A percentile compares a stretch with the other conserved stretches of the same genome.
phyloP scores from a whole-genome alignment of 2,113 vertebrate genomes.

The Hippopotamus amphibius region DNA sequence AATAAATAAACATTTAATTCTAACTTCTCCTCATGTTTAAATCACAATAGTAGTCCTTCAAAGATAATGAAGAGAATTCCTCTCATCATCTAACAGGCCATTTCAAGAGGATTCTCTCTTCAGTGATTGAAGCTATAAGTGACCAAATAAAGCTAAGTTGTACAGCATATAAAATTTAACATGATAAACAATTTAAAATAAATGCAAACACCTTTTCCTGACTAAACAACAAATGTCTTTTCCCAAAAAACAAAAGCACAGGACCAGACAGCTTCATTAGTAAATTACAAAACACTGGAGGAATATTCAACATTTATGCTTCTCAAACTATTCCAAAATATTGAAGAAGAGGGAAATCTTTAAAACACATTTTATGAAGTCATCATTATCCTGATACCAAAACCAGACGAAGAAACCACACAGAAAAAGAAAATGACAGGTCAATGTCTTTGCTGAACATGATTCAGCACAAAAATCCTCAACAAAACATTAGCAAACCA shows the following conservation, averaged over 20 bases:
- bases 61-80: background rate
- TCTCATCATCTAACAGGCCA: background rate
- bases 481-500: background rate
- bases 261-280: background rate
- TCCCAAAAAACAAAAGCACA: background rate
- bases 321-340: background rate
- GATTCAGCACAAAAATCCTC: background rate
- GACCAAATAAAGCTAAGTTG: background rate
- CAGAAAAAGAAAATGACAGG: background rate
- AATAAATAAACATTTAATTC: slow-evolving; percentile 26
- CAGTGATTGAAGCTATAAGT: background rate
- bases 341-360: background rate
- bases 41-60: background rate
- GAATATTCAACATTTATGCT: background rate
- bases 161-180: background rate
- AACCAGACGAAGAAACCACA: background rate
- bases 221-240: background rate
- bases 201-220: background rate
- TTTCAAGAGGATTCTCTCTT: background rate
- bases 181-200: slow-evolving; percentile 16
- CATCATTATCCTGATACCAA: background rate
- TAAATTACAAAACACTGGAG: background rate
- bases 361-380: background rate
- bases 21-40: background rate
- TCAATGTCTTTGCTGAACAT: background rate